A percentile compares a stretch with the other conserved stretches of the same genome.
These are phyloP conservation scores for Papilio protenor DNA, from an alignment of 2,888 invertebrate genomes.

Conservation along the genomic window DNA sequence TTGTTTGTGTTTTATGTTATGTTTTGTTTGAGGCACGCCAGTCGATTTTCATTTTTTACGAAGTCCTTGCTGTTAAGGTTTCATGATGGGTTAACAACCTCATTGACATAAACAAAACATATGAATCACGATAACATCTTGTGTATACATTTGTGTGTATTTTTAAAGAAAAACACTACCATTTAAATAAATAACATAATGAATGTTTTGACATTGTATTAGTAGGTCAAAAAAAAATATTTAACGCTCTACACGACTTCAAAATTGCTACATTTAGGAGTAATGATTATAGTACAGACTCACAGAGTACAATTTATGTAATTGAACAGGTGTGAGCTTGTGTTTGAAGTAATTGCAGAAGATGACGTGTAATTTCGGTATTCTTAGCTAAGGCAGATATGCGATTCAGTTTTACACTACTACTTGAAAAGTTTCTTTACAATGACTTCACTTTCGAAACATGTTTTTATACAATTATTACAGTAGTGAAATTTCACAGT, in stretches of 20 bases:
- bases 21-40: background rate
- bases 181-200: background rate
- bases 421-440: background rate
- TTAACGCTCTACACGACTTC: background rate
- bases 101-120: conserved; percentile 7
- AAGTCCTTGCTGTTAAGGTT: background rate
- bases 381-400: background rate
- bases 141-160: background rate
- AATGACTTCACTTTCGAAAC: background rate
- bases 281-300: background rate
- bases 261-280: conserved; percentile 10
- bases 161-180: conserved; percentile 5
- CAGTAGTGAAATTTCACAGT: no score
- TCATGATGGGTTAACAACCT: conserved; percentile 1
- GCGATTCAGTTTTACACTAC: background rate
- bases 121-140: conserved; percentile 17
- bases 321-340: conserved; percentile 6
- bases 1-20: background rate
- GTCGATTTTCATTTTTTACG: background rate
- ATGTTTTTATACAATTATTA: no score
- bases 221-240: background rate
- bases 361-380: background rate
- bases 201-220: background rate
- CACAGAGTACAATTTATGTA: background rate
- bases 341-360: background rate